These are phyloP conservation scores for Sitta carolinensis DNA, from an alignment of 2,797 vertebrate genomes.

Conservation along the genomic window DNA sequence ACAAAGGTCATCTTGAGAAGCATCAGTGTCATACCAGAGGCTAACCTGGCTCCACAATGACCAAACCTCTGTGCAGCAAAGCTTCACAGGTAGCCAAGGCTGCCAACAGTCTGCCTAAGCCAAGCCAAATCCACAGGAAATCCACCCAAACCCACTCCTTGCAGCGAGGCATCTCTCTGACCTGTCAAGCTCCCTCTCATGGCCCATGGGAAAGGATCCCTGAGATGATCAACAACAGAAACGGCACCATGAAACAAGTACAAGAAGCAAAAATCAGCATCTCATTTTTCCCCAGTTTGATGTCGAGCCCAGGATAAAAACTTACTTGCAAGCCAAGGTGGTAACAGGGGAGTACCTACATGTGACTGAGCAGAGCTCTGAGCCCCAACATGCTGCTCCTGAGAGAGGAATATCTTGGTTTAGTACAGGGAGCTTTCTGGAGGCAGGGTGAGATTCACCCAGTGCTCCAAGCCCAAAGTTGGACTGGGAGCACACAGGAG, in stretches of 20 bases:
- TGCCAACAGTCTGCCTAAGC: background rate
- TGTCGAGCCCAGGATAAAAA: background rate
- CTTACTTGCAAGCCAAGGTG: fast-evolving
- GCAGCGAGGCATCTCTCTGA: background rate
- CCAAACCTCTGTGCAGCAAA: background rate
- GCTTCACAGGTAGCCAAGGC: background rate
- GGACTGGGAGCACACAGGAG: background rate
- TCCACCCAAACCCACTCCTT: background rate
- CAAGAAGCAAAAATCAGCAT: background rate
- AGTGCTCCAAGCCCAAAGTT: background rate
- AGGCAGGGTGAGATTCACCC: background rate
- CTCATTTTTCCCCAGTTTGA: background rate
- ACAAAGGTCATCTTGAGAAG: background rate
- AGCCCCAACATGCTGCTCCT: background rate
- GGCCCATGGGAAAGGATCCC: background rate
- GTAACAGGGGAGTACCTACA: background rate
- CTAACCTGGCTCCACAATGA: background rate
- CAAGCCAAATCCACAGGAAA: background rate
- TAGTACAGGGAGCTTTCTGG: background rate
- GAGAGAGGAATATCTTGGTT: background rate
- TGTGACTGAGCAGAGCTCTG: background rate
- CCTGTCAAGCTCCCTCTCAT: background rate
- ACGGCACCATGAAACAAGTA: background rate
- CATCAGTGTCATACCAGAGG: background rate
- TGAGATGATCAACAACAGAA: fast-evolving